Percentiles rank a stretch among this genome's conserved stretches.
These are phyloP conservation scores for Oreochromis mossambicus DNA, from an alignment of 2,797 vertebrate species.

Conservation along the genomic window DNA sequence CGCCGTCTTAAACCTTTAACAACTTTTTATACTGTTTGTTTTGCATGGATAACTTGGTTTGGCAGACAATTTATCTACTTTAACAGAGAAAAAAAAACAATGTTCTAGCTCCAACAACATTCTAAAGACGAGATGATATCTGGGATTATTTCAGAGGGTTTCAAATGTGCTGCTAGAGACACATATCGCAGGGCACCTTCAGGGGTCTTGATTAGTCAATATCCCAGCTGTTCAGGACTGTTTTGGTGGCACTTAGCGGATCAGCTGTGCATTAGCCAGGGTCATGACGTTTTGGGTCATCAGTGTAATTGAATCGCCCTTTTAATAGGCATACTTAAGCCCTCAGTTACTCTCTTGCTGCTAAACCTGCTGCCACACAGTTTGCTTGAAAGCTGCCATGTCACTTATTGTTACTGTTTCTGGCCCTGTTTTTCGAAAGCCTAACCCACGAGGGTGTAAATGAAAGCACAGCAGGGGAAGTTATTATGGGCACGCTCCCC, in stretches of 20 bases:
- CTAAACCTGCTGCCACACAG: neutral
- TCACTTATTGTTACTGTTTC: neutral
- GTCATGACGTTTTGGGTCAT: neutral
- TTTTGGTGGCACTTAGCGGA: neutral
- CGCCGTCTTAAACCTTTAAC: accelerated
- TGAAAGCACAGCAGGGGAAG: neutral
- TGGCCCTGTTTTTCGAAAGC: neutral
- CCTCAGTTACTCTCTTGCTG: neutral
- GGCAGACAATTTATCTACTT: neutral
- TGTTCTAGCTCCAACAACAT: neutral
- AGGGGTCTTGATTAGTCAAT: neutral
- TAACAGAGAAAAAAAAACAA: neutral
- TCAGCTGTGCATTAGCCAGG: neutral
- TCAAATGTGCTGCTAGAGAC: neutral
- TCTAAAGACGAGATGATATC: neutral
- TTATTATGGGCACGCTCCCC: neutral
- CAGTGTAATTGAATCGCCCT: neutral
- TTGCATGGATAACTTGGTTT: neutral
- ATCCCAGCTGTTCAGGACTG: neutral
- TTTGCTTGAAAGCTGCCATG: neutral
- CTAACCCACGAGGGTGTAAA: neutral
- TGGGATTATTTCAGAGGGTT: neutral
- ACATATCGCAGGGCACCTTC: neutral
- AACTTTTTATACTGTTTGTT: neutral
- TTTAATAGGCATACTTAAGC: neutral